Evolutionary conservation across 2,113 vertebrate genomes (phyloP).

Genomic region (Numida meleagris): DNA sequence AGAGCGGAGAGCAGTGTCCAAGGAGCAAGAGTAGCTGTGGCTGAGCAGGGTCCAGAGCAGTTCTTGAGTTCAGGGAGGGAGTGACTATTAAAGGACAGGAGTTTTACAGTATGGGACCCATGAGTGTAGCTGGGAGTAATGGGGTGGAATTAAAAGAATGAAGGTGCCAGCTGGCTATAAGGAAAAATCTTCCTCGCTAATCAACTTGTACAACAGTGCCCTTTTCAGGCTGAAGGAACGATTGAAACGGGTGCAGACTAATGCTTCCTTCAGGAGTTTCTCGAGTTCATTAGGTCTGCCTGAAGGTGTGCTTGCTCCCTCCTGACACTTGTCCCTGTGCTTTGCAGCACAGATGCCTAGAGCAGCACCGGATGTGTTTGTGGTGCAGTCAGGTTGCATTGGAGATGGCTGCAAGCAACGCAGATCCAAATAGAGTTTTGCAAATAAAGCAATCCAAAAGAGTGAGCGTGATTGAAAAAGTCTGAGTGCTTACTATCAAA

Average conservation of each 20-base stretch:
- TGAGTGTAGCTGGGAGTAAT: background rate
- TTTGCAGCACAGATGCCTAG: background rate
- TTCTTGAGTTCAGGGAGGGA: background rate
- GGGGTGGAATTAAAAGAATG: background rate
- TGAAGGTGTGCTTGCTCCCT: background rate
- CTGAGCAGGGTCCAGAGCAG: background rate
- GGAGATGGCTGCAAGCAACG: background rate
- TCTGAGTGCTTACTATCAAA: background rate
- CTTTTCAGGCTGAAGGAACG: background rate
- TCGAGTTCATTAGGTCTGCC: background rate
- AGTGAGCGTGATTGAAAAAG: fast-evolving
- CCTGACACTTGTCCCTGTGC: background rate
- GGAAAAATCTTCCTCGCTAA: background rate
- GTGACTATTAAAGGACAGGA: background rate
- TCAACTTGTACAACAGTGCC: background rate
- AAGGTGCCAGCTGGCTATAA: background rate
- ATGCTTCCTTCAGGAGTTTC: background rate
- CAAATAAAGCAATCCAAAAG: background rate
- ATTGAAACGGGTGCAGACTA: background rate
- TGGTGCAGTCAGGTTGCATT: fast-evolving
- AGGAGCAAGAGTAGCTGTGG: background rate
- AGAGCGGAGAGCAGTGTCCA: background rate
- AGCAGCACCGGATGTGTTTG: background rate
- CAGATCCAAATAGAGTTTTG: background rate
- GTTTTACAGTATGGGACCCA: background rate